Evolutionary conservation across 2,113 vertebrate genomes (phyloP), one percentile per base, ranked within the genome.

Genomic region (Coregonus clupeaformis): DNA sequence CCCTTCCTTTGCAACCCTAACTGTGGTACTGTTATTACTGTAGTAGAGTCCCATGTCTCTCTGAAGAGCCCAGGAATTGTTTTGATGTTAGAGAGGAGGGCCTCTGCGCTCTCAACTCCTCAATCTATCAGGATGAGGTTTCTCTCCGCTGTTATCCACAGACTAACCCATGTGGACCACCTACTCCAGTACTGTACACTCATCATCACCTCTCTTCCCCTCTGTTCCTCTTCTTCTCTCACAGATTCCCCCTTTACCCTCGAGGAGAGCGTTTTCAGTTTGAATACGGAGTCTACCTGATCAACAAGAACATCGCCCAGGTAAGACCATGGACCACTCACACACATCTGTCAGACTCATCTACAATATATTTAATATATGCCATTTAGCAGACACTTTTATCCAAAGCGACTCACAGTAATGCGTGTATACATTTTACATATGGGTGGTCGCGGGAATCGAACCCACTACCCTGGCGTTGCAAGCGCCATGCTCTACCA

Each of bases 231-330:
- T 87, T 77, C 71, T 24, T 77, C 22, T 88, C 52, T 77, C 73
- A 77, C 89, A 99, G 97, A 87, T 99, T 99, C 88, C 97, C 97
- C 71, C 88, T 99, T 64, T 97, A 97, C 86, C 92, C 94, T 60
- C 95, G 97, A 93, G 97, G 96, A 73, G 97, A 99, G 88, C 95
- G 97, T 47, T 94, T 98, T 83, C 97, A 98, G 74, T 99, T 99
- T 91, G 97, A 99, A 85, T 99, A 99, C 1, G 97, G 96, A 6
- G 97, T 99, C 69, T 99, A 98, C 90, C 94, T 99, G 90, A 95
- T 99, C 84, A 99, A 99, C 94, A 99, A 98, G 93, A 99, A 99
- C 80, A 97, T 99, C 70, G 97, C 97, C 77, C 97, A 98, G 95
- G 97, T 99, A 93, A 88, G 88, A 85, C 45, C 4, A 71, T 65